phyloP scores from a whole-genome alignment of 2,797 vertebrate species.

The Sphenodon punctatus region DNA sequence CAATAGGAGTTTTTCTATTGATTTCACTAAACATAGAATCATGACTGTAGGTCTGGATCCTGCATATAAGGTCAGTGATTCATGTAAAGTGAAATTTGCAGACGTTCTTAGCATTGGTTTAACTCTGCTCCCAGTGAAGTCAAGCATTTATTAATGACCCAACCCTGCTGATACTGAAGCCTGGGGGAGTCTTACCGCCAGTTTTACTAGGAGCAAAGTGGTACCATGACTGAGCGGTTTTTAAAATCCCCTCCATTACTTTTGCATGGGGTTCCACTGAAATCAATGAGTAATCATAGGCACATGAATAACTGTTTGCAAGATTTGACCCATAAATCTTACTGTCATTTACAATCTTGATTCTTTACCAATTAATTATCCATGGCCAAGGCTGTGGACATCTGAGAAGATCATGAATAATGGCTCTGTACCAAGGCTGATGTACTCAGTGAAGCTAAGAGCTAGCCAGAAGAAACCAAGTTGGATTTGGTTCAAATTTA shows the following conservation, averaged over 20 bases:
- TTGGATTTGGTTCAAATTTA: neutral
- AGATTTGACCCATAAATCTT: conserved; percentile 11
- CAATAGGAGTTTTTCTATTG: neutral
- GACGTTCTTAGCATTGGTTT: neutral
- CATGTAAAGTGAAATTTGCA: neutral
- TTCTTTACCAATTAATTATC: neutral
- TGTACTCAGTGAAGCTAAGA: neutral
- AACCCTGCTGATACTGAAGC: neutral
- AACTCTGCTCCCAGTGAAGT: neutral
- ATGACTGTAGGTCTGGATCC: neutral
- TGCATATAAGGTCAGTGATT: neutral
- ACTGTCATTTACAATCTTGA: conserved; percentile 12
- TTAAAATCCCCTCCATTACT: neutral
- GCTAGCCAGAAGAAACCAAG: neutral
- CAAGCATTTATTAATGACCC: neutral
- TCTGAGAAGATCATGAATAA: conserved; percentile 2
- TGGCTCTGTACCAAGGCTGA: neutral
- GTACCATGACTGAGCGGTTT: neutral
- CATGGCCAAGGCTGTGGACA: neutral
- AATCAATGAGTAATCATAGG: neutral
- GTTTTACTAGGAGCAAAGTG: neutral
- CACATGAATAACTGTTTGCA: conserved; percentile 5
- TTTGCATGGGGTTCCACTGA: neutral
- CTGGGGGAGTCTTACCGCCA: neutral
- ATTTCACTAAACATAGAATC: neutral